Evolutionary conservation across 2,113 vertebrate genomes (phyloP).

Genomic region (Crotalus horridus): DNA sequence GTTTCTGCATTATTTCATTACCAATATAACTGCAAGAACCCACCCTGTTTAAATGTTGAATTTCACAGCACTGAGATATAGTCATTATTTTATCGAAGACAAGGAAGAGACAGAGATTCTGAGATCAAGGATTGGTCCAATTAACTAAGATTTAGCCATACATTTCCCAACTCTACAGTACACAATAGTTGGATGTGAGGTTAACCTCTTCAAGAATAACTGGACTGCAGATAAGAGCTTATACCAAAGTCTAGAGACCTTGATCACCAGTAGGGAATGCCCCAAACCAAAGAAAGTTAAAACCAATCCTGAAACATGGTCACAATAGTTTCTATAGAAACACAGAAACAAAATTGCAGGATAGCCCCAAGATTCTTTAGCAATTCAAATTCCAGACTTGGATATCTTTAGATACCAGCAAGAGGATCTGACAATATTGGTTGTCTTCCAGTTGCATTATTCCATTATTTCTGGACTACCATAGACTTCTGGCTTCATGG

Average conservation of each 20-base stretch:
- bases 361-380: not conserved
- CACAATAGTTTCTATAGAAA: not conserved
- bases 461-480: not conserved
- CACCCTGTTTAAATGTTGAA: not conserved
- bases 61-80: not conserved
- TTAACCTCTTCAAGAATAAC: not conserved
- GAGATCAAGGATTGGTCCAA: not conserved
- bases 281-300: not conserved
- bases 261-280: not conserved
- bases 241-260: not conserved
- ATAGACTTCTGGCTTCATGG: not conserved
- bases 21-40: not conserved
- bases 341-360: not conserved
- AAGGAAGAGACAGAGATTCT: not conserved
- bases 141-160: not conserved
- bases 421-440: not conserved
- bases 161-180: not conserved
- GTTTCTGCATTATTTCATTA: not conserved
- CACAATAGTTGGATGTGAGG: not conserved
- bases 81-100: not conserved
- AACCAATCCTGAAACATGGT: not conserved
- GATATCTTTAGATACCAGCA: not conserved
- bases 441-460: not conserved
- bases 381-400: not conserved
- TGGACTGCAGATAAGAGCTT: not conserved